Evolutionary conservation across 2,888 invertebrate species (phyloP), one percentile per base, ranked within the genome.

Genomic region (Pharmacophagus antenor): DNA sequence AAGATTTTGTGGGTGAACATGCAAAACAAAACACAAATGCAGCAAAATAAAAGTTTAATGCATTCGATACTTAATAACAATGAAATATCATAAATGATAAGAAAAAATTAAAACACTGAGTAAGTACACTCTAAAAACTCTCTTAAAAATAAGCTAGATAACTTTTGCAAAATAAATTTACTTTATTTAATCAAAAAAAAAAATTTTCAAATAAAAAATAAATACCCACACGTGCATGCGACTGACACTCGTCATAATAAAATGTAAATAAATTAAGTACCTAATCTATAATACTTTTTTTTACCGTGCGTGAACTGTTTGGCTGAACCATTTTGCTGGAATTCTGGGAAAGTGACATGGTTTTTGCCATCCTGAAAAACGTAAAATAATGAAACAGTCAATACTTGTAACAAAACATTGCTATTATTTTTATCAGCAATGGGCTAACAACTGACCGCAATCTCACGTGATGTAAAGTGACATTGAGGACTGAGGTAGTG

Each of bases 221-320:
- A 80, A 77, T 82, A 79, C 78, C 80, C 88, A 89, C 88, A 88
- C 87, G 88, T 88, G 89, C 90, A 90, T 89, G 89, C 89, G 82
- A 87, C 79, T 79, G 78, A 89, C 86, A 90, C 88, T 88, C 82
- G 88, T 88, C 88, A 82, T 84, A 73, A 62, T 85, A 88, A 77
- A 83, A 81, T 86, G 85, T 80, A 84, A 76, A 79, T 82, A 83
- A 85, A 73, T 77, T 88, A 89, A 85, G 91, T 93, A 91, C 93
- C 93, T 92, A 93, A 93, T 92, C 91, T 92, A 92, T 89, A 92
- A 91, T 91, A 92, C 91, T 92, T 92, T 92, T 92, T 92, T 93
- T 93, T 93, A 96, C 96, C 96, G 93, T 96, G 95, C 83, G 95
- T 94, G 91, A 96, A 94, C 85, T 95, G 95, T 92, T 96, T 96